Evolutionary conservation across 1,140 invertebrate species (phyloP), one percentile per base, ranked within the genome.

Genomic region (Philopotamus ludificatus): DNA sequence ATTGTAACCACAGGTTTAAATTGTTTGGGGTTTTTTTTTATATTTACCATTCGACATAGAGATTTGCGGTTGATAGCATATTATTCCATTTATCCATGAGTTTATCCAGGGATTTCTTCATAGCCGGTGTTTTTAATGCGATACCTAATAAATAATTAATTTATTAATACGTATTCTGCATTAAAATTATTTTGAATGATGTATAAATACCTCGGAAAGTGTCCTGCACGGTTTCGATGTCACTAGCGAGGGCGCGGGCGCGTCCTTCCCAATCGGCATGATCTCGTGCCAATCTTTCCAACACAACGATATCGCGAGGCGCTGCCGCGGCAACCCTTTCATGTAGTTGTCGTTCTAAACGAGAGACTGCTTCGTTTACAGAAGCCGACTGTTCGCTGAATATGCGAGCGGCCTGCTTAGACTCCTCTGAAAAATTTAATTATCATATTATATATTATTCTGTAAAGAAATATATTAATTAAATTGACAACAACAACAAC

Each of bases 81-180:
- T 89, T 86, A 74, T 96, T 94, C 95, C 95, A 98, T 71, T 95
- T 92, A 70, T 89, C 88, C 72, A 91, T 86, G 0, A 97, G 84
- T 65, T 89, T 89, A 73, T 97, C 93, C 59, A 94, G 83, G 71
- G 89, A 92, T 75, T 92, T 90, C 76, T 97, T 94, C 76, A 96
- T 88, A 28, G 89, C 88, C 0, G 93, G 92, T 0, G 93, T 95
- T 78, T 96, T 96, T 28, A 89, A 76, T 0, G 90, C 88, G 49
- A 94, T 89, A 34, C 84, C 85, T 81, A 69, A 22, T 23, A 54
- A n/a, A n/a, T n/a, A n/a, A n/a, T n/a, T n/a, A n/a, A n/a, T n/a
- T n/a, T n/a, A 8, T 39, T 8, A 39, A 39, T 39, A n/a, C n/a
- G n/a, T n/a, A n/a, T n/a, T n/a, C 26, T 28, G 23, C 15, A n/a